Evolutionary conservation across 2,797 vertebrate genomes (phyloP), one percentile per base, ranked within the genome.

Genomic region (Muscicapa comitata): DNA sequence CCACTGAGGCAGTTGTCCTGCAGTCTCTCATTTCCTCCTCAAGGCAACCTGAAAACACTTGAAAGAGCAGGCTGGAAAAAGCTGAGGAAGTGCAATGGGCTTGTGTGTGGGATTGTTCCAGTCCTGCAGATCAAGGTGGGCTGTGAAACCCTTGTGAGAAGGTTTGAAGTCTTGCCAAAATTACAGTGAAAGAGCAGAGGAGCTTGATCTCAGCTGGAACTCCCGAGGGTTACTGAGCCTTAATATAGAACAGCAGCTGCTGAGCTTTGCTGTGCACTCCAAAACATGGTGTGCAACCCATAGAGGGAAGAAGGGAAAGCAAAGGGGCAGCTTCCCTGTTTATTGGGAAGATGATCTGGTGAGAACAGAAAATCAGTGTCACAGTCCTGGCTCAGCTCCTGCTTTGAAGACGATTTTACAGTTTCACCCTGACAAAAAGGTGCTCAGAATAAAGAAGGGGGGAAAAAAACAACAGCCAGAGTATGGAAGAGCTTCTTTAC

Each of bases 401-500:
- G 63, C 43, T 48, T 73, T 50, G 24, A 67, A 33, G 31, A 57
- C 20, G 9, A 23, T 43, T 35, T 35, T 85, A 38, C 21, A n/a
- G 20, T 55, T 66, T 50, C 21, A 83, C 19, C 17, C 20, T 5
- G 13, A 18, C 31, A 35, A 45, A 54, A 76, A 37, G 8, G 12
- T 38, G 13, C 18, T 68, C 8, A 42, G 55, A 93, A 47, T 67
- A 42, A 38, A 70, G 21, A 19, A 58, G 9, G 11, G 10, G 2
- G 2, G 0, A 1, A 1, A 11, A 13, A 35, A 35, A 3, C 4
- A 65, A 24, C 18, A 65, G 40, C 37, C 23, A 48, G 33, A 37
- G 10, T 8, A 47, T 11, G 13, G 62, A 76, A 88, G 33, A 75
- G 14, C 51, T 73, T 10, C 25, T 73, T 48, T 37, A 58, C 6